Base-by-base conservation (phyloP, 1,140 invertebrate species). In the Orchesella cincta region DNA sequence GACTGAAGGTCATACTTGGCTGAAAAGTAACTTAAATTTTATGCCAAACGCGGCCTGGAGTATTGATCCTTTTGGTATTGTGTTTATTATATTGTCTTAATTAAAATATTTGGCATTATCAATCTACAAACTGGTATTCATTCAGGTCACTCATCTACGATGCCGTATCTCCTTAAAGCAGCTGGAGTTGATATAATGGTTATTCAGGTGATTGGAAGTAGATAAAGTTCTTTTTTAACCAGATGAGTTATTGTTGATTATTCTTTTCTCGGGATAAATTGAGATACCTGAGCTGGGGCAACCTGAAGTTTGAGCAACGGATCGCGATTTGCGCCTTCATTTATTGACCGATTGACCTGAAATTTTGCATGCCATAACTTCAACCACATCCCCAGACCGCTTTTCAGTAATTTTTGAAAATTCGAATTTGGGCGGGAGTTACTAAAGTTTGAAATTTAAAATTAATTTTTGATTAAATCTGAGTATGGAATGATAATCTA, bases 1-100 rank as follows among this genome's bases (percentile, higher is more conserved):
- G n/a, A 94, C 98, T 79, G 96, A 98, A 90, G 62, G 94, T 79
- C 94, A 97, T 83, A 93, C 94, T 83, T 97, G 94, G 94, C 84
- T 96, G 8, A 92, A 92, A 81, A 91, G 85, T 36, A 92, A 93
- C 83, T 86, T 94, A 52, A 92, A 90, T 74, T 88, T 93, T 0
- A 14, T n/a, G 14, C 54, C 54, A n/a, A 16, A n/a, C 8, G 34
- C 76, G 3, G 79, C 81, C 0, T 97, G 94, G 94, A 92, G 93
- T 0, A 92, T 96, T 23, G 94, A 97, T 85, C 93, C 94, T 0
- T 97, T 96, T 82, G 94, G n/a, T n/a, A n/a, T n/a, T n/a, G n/a
- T n/a, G n/a, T n/a, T n/a, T n/a, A n/a, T n/a, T n/a, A n/a, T n/a
- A n/a, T n/a, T n/a, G n/a, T n/a, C n/a, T n/a, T n/a, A n/a, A n/a